phyloP scores from a whole-genome alignment of 2,888 invertebrate species.

The Cylindroiulus punctatus region DNA sequence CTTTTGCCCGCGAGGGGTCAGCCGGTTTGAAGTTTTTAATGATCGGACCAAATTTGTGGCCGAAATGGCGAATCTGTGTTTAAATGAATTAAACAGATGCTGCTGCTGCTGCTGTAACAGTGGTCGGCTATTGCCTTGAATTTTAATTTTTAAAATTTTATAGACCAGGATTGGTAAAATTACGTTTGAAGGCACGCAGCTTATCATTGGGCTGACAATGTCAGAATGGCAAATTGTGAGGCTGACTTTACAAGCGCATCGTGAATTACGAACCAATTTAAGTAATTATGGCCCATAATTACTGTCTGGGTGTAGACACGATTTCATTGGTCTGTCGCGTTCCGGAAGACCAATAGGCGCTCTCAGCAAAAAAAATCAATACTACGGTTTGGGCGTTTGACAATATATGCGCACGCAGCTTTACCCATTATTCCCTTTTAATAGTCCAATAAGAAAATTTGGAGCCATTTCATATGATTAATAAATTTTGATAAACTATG shows the following conservation, averaged over 20 bases:
- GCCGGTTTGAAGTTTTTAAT: slow-evolving; percentile 24
- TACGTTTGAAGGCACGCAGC: not conserved
- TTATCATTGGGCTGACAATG: slow-evolving; percentile 18
- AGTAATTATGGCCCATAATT: not conserved
- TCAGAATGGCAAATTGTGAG: not conserved
- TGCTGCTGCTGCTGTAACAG: slow-evolving; percentile 9
- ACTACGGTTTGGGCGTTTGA: not conserved
- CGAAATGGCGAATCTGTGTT: not conserved
- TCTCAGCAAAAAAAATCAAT: not conserved
- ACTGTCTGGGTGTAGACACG: not conserved
- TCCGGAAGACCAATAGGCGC: not conserved
- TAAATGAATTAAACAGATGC: slow-evolving; percentile 21
- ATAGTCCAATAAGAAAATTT: not conserved
- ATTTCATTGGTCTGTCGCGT: not conserved
- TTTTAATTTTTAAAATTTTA: not conserved
- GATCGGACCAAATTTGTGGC: slow-evolving; percentile 6
- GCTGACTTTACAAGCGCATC: slow-evolving; percentile 2
- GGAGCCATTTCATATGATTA: slow-evolving; percentile 5
- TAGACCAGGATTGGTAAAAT: not conserved
- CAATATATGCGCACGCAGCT: not conserved
- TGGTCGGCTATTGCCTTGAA: slow-evolving; percentile 30
- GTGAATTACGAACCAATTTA: not conserved
- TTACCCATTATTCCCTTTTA: not conserved
- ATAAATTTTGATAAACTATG: not conserved
- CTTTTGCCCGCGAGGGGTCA: not conserved